Conservation (phyloP, 1,140 invertebrate genomes). For the Nephotettix cincticeps region DNA sequence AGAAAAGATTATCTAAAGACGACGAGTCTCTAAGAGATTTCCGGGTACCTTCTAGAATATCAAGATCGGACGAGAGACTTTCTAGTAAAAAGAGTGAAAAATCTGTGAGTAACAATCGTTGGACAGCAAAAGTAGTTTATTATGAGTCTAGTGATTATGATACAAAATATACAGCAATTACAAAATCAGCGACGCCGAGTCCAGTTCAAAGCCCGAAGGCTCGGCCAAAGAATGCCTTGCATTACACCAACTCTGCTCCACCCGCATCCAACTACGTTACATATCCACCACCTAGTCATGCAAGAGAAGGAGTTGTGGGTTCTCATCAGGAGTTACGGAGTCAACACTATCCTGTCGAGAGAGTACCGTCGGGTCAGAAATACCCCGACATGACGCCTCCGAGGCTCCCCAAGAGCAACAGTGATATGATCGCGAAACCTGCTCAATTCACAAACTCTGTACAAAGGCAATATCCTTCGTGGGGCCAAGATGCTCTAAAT, state of each 20-base stretch:
- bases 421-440: not conserved
- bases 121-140: slow-evolving; percentile 42
- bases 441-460: not conserved
- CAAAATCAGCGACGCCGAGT: slow-evolving; percentile 40
- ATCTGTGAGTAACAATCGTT: slow-evolving; percentile 31
- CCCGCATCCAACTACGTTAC: slow-evolving; percentile 22
- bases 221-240: slow-evolving; percentile 26
- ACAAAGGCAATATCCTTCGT: not conserved
- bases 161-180: slow-evolving; percentile 36
- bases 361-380: not conserved
- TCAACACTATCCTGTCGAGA: not conserved
- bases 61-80: slow-evolving; percentile 21
- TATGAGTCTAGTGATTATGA: slow-evolving; percentile 44
- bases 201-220: slow-evolving; percentile 39
- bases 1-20: slow-evolving; percentile 69
- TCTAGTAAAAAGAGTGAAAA: slow-evolving; percentile 14
- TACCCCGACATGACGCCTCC: slow-evolving; percentile 20
- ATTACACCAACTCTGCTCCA: slow-evolving; percentile 25
- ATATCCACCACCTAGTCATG: slow-evolving; percentile 22
- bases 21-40: slow-evolving; percentile 48
- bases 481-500: slow-evolving; percentile 9
- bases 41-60: slow-evolving; percentile 12
- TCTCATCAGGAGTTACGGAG: slow-evolving; percentile 22
- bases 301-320: slow-evolving; percentile 21
- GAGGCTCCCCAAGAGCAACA: slow-evolving; percentile 19